A percentile compares a stretch with the other conserved stretches of the same genome.
Evolutionary conservation across 2,888 invertebrate species (phyloP).

Genomic region (Mythimna vitellina): DNA sequence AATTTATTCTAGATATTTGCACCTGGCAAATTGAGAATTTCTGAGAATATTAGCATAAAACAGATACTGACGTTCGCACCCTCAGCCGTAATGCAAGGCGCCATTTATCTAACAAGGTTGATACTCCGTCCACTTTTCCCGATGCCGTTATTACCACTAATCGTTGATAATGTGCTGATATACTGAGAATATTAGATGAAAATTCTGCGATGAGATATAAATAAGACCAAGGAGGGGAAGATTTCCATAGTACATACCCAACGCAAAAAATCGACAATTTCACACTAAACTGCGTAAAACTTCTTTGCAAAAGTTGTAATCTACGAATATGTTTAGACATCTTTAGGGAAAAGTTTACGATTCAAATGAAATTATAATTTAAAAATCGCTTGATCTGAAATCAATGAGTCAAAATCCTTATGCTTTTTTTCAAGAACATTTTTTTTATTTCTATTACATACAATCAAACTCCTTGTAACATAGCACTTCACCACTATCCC

Average conservation of each 20-base stretch:
- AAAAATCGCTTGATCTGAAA: background rate
- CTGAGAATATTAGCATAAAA: constrained; percentile 70
- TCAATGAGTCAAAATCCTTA: background rate
- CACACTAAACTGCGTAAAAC: background rate
- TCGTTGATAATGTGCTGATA: constrained; percentile 66
- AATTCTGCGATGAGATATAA: constrained; percentile 16
- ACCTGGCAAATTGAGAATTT: constrained; percentile 44
- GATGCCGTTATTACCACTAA: constrained; percentile 71
- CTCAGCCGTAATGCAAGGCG: constrained; percentile 68
- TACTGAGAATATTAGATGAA: constrained; percentile 44
- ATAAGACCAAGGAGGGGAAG: background rate
- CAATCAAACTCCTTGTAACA: constrained; percentile 31
- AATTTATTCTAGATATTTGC: constrained; percentile 23
- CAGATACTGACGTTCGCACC: constrained; percentile 64
- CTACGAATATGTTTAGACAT: background rate
- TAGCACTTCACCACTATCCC: constrained; percentile 38
- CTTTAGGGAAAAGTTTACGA: background rate
- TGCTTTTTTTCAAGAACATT: background rate
- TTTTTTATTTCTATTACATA: constrained; percentile 11
- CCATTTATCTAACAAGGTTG: constrained; percentile 72
- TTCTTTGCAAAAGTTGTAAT: background rate
- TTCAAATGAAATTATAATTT: background rate
- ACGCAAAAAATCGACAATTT: background rate
- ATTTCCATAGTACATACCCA: background rate
- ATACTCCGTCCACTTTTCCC: constrained; percentile 66